Evolutionary conservation across 2,797 vertebrate genomes (phyloP), one percentile per base, ranked within the genome.

Genomic region (Enteromius argenteus): DNA sequence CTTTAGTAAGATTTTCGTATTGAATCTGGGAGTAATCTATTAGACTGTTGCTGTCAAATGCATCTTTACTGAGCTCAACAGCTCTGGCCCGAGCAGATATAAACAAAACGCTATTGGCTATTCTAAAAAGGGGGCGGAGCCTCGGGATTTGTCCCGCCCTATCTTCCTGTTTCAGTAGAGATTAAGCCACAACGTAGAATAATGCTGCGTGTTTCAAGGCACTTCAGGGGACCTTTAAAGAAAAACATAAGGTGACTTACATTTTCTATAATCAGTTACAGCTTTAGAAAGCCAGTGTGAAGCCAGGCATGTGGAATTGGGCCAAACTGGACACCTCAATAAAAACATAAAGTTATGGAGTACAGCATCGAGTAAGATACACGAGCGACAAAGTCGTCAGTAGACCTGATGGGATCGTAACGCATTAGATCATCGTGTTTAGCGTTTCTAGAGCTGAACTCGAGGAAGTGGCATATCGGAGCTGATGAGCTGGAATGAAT

Each of bases 401-500:
- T 21, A 74, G 56, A 62, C 44, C 4, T 51, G 58, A 37, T 74
- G 30, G 56, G 56, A 39, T 35, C 21, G 30, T 39, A 74, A 82
- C 32, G 42, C 58, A 74, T 74, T 82, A 73, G 39, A 81, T 62
- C 39, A 46, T 27, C 21, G 42, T 49, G 53, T 73, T 82, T 74
- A 64, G 30, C 11, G 5, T 71, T 72, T 37, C 21, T 23, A 62
- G 27, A 35, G 23, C 69, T n/a, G 39, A 81, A 51, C 44, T 49
- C 37, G 21, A 64, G 64, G 32, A 51, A 66, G 56, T 15, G 69
- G 68, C 44, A 44, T 72, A 35, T 46, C 8, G 7, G 39, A n/a
- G 53, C 39, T 73, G 56, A 82, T 74, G 80, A 74, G 64, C 23
- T 74, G 71, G 32, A 74, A 74, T 82, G 30, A 82, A 82, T 82